Base-by-base conservation (phyloP, 2,888 invertebrate species). In the Clivina fossor region DNA sequence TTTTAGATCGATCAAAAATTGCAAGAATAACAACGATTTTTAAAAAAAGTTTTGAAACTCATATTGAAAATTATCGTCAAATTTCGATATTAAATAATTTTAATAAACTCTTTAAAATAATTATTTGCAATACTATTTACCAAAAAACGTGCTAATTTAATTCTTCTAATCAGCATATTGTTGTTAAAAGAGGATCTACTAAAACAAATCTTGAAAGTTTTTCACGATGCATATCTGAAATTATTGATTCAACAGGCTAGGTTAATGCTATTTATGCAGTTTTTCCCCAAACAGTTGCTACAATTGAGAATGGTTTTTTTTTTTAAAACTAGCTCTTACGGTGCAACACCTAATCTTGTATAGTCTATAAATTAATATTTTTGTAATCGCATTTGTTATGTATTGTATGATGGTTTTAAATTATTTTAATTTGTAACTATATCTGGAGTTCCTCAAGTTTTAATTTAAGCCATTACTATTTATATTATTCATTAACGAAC, bases 11-110 rank as follows among this genome's bases (percentile, higher is more conserved):
- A 3, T 38, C 19, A 20, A 15, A 38, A 20, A 38, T n/a, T n/a
- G 20, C 38, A n/a, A 38, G 38, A 18, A 38, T 18, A n/a, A n/a
- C n/a, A n/a, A n/a, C n/a, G n/a, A 11, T 38, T 4, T 4, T 35
- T 2, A 38, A 38, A 7, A 38, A 18, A 38, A 4, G 13, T 8
- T n/a, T n/a, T n/a, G n/a, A n/a, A n/a, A n/a, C n/a, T n/a, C n/a
- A n/a, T n/a, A n/a, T n/a, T n/a, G n/a, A n/a, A n/a, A n/a, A n/a
- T n/a, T n/a, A n/a, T n/a, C n/a, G n/a, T n/a, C n/a, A n/a, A n/a
- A n/a, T n/a, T n/a, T n/a, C n/a, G n/a, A n/a, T n/a, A 20, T 20
- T 16, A 38, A 38, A 38, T 18, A n/a, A n/a, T n/a, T n/a, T n/a
- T n/a, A n/a, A n/a, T n/a, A n/a, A n/a, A n/a, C n/a, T n/a, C n/a